Conservation (phyloP, 2,888 invertebrate species). For the Diplazon laetatorius region DNA sequence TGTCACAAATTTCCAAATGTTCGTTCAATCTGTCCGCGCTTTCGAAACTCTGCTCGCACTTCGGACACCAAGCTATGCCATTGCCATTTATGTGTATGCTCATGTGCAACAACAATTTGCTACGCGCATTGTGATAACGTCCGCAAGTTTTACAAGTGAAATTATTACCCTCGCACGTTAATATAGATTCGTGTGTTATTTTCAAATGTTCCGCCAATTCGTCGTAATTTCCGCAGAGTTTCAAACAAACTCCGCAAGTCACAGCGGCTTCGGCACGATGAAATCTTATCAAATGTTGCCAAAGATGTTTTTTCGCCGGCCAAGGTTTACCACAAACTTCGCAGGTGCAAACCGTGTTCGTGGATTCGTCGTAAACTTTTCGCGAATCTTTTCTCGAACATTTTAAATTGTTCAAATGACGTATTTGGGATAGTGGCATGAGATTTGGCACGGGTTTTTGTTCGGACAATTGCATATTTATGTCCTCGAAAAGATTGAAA, state of each 20-base stretch:
- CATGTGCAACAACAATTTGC: conserved; percentile 84
- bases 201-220: conserved; percentile 83
- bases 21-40: conserved; percentile 75
- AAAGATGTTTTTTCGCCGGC: conserved; percentile 86
- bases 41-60: conserved; percentile 76
- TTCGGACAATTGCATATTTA: conserved; percentile 80
- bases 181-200: conserved; percentile 83
- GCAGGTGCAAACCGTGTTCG: conserved; percentile 81
- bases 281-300: conserved; percentile 85
- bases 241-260: conserved; percentile 85
- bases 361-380: conserved; percentile 84
- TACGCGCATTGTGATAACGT: conserved; percentile 85
- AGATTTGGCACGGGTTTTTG: conserved; percentile 80
- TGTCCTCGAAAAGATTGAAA: conserved; percentile 80
- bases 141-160: conserved; percentile 85
- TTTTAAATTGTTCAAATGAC: conserved; percentile 70
- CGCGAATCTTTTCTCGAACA: conserved; percentile 81
- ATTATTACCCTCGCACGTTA: conserved; percentile 84
- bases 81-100: conserved; percentile 84
- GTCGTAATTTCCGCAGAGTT: conserved; percentile 84
- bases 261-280: conserved; percentile 85
- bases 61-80: conserved; percentile 75
- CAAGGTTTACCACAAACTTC: conserved; percentile 86
- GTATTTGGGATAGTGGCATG: conserved; percentile 76
- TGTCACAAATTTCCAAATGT: conserved; percentile 72